These are phyloP conservation scores for Acinonyx jubatus DNA, from an alignment of 2,113 vertebrate species.

Conservation along the genomic window DNA sequence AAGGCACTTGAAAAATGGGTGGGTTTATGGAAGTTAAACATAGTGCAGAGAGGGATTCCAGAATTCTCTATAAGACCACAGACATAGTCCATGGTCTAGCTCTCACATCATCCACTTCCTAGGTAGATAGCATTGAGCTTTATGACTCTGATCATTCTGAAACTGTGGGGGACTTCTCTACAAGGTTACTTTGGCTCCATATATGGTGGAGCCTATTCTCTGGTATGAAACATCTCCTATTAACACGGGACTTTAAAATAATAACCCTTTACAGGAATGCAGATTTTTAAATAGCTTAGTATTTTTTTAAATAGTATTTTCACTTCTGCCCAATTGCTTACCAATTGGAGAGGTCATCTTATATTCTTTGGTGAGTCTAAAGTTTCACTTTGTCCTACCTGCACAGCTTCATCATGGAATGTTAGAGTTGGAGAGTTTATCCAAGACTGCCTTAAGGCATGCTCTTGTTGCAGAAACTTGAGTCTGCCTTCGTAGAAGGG, in stretches of 20 bases:
- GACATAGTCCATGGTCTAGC: not conserved
- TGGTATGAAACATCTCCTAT: not conserved
- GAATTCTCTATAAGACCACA: not conserved
- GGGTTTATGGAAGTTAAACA: not conserved
- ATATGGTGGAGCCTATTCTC: not conserved
- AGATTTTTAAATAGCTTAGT: not conserved
- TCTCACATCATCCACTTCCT: not conserved
- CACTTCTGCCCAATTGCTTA: not conserved
- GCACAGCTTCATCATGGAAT: not conserved
- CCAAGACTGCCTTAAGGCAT: not conserved
- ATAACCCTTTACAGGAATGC: not conserved
- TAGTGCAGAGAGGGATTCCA: not conserved
- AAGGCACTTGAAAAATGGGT: not conserved
- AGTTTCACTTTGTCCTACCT: not conserved
- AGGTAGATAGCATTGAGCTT: not conserved
- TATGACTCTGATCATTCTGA: not conserved
- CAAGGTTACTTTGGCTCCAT: not conserved
- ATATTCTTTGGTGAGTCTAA: not conserved
- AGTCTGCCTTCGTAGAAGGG: not conserved
- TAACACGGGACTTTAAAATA: not conserved
- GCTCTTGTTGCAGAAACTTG: not conserved
- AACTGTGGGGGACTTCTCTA: not conserved
- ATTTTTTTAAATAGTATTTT: constrained; percentile 21
- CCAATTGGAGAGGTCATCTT: not conserved
- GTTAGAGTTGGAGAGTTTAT: not conserved